Conservation (phyloP, 1,140 invertebrate genomes). For the Psix sp. region DNA sequence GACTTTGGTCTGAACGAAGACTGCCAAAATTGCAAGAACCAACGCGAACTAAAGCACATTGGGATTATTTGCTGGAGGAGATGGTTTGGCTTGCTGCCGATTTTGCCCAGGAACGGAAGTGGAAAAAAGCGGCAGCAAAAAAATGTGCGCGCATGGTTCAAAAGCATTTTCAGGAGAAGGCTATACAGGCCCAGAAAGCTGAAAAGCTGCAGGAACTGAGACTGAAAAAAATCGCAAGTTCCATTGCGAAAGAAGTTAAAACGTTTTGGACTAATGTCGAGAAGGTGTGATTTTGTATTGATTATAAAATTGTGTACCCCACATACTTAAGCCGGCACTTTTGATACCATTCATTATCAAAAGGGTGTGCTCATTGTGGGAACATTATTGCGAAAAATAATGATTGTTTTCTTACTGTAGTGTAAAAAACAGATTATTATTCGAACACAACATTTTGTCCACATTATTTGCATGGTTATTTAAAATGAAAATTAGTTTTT, state of each 20-base stretch:
- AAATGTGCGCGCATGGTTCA: slow-evolving; percentile 95
- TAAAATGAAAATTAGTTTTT: slow-evolving; percentile 40
- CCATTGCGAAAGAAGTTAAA: slow-evolving; percentile 94
- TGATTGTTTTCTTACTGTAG: slow-evolving; percentile 43
- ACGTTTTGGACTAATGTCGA: slow-evolving; percentile 98
- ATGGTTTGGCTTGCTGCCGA: slow-evolving; percentile 99
- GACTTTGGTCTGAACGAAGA: slow-evolving; percentile 94
- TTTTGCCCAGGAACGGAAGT: slow-evolving; percentile 97
- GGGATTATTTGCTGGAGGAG: slow-evolving; percentile 99
- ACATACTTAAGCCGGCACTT: slow-evolving; percentile 76
- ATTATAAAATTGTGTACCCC: slow-evolving; percentile 62
- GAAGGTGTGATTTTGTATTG: slow-evolving; percentile 81
- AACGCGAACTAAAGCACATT: slow-evolving; percentile 93
- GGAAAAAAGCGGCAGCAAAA: slow-evolving; percentile 96
- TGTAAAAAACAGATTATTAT: slow-evolving; percentile 32
- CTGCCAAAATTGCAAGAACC: slow-evolving; percentile 96
- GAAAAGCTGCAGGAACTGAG: slow-evolving; percentile 94
- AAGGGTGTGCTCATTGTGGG: slow-evolving; percentile 77
- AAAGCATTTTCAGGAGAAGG: slow-evolving; percentile 97
- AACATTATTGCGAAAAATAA: slow-evolving; percentile 67
- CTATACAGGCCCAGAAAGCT: slow-evolving; percentile 89
- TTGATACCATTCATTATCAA: slow-evolving; percentile 62
- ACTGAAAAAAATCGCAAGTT: slow-evolving; percentile 90
- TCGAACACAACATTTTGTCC: slow-evolving; percentile 11
- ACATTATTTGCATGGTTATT: slow-evolving; percentile 1